Base-by-base conservation (phyloP, 2,888 invertebrate genomes). In the Myopa testacea region DNA sequence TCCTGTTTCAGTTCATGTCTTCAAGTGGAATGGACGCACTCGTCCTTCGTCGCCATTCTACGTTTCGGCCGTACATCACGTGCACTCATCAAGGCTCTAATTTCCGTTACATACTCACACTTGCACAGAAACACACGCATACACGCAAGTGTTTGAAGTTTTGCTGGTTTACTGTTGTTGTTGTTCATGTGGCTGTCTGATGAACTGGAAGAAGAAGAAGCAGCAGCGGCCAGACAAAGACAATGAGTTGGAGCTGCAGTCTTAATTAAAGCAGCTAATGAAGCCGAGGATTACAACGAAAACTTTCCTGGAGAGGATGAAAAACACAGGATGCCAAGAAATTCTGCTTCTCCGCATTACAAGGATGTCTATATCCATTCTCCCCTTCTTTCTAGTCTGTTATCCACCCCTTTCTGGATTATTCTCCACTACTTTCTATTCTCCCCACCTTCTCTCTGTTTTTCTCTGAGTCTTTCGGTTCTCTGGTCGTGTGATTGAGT, bases 181-280 rank as follows among this genome's bases (percentile, higher is more conserved):
- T 10, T 19, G 34, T 45, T 45, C 55, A 8, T 10, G 38, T 38
- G 16, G 34, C 37, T 14, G 37, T 38, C 34, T 38, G 65, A 65
- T 14, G 38, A 37, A 10, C 10, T 26, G 38, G 58, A 71, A 34
- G 8, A 37, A 58, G 50, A 7, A 68, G 68, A 4, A 37, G 65
- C 34, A 65, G 65, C 34, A 65, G 37, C 8, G 8, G 2, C 34
- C 3, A 16, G 26, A 50, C 12, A 45, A 16, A 63, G 74, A 50
- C 50, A 74, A 26, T 12, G 75, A 14, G 67, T 65, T 63, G 75
- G 12, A 34, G 68, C 68, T 55, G 60, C 55, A 75, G 40, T 75
- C 68, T 67, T 75, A 67, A 75, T 75, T 75, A 75, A 75, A 55
- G 67, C 19, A 58, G 68, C 75, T 75, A 75, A 75, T 75, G 68